These are phyloP conservation scores for Hycleus phaleratus DNA, from an alignment of 1,140 invertebrate genomes.

Conservation along the genomic window DNA sequence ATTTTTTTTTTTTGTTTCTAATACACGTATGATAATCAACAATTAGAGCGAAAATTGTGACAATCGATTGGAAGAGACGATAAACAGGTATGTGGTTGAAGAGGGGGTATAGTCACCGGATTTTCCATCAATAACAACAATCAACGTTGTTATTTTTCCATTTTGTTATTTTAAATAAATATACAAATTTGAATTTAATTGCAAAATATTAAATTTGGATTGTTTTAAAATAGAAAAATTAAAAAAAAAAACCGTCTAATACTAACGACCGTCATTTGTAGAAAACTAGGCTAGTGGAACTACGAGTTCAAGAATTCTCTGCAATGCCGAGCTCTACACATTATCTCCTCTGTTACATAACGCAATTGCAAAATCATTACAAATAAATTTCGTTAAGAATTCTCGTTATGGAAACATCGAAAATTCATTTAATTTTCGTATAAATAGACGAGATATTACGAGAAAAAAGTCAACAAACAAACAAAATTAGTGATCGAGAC, in stretches of 20 bases:
- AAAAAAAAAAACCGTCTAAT: constrained; percentile 2
- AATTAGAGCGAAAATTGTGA: constrained; percentile 12
- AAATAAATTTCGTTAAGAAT: not conserved
- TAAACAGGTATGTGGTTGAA: not conserved
- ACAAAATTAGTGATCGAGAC: constrained; percentile 7
- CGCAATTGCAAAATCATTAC: constrained; percentile 25
- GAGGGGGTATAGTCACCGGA: constrained; percentile 1
- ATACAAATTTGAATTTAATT: too few species aligned
- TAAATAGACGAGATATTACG: too few species aligned
- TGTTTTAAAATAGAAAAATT: too few species aligned
- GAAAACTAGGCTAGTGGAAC: constrained; percentile 36
- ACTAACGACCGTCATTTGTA: constrained; percentile 3
- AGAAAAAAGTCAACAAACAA: too few species aligned
- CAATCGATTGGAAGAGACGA: not conserved
- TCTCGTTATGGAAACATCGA: too few species aligned
- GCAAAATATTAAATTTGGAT: too few species aligned
- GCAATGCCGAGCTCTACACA: constrained; percentile 21
- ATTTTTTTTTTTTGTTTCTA: too few species aligned
- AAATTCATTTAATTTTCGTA: too few species aligned
- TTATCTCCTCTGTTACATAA: constrained; percentile 27
- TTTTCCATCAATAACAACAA: constrained; percentile 1
- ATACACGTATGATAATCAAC: constrained; percentile 1
- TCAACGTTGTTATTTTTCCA: too few species aligned
- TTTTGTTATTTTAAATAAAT: too few species aligned
- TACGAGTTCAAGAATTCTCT: constrained; percentile 31